phyloP scores from a whole-genome alignment of 2,888 invertebrate genomes.

The Eilema depressum region DNA sequence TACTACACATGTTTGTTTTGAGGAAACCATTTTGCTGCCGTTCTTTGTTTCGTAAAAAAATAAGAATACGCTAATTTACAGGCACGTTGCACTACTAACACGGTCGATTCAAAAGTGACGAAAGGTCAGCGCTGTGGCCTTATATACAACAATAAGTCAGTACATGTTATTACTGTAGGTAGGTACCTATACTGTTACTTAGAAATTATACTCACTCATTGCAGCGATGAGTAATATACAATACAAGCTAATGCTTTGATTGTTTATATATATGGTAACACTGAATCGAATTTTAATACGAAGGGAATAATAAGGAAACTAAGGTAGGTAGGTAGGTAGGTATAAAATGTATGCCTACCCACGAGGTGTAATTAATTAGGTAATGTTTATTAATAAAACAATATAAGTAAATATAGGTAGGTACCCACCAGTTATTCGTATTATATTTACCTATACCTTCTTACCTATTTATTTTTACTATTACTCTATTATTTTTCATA shows the following conservation, averaged over 20 bases:
- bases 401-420: too few relatives aligned
- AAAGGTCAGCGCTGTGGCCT: conserved; percentile 55
- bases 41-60: conserved; percentile 40
- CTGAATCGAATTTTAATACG: neutral
- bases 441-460: too few relatives aligned
- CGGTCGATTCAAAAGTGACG: conserved; percentile 50
- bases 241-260: too few relatives aligned
- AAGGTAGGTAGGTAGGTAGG: neutral
- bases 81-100: conserved; percentile 34
- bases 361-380: neutral
- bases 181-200: conserved; percentile 18
- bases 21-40: conserved; percentile 46
- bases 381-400: too few relatives aligned
- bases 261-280: conserved; percentile 1
- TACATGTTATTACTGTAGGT: conserved; percentile 6
- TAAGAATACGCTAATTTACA: conserved; percentile 40
- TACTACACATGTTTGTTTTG: conserved; percentile 26
- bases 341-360: neutral
- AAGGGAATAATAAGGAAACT: neutral
- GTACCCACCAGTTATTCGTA: too few relatives aligned
- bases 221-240: conserved; percentile 10
- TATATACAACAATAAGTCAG: conserved; percentile 33
- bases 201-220: conserved; percentile 13
- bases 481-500: too few relatives aligned
- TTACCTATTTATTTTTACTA: too few relatives aligned